Evolutionary conservation across 2,113 vertebrate species (phyloP), one percentile per base, ranked within the genome.

Genomic region (Hippocampus barbouri): DNA sequence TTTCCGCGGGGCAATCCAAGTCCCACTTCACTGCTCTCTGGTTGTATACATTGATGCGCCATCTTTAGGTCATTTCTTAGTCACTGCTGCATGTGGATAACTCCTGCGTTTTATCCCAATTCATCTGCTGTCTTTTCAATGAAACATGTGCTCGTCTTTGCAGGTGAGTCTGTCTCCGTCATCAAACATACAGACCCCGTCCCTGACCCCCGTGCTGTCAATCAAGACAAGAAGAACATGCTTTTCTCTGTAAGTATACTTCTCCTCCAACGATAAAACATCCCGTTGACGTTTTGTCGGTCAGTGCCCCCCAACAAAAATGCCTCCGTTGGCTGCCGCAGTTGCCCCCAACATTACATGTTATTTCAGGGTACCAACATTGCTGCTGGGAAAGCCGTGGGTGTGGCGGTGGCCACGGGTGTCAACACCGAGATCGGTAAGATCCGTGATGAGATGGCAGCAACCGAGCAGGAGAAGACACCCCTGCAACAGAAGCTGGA

Each of bases 161-260:
- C 72, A 98, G 97, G 97, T 75, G 97, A 99, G 83, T 98, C 97
- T 30, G 92, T 99, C 20, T 99, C 97, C 9, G 94, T 99, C 76
- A 98, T 99, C 82, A 99, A 99, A 85, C 97, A 99, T 89, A 98
- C 97, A 0, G 97, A 99, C 84, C 97, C 97, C 1, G 97, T 99
- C 43, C 97, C 97, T 27, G 97, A 99, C 88, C 97, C 96, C 18
- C 95, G 97, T 23, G 97, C 97, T 45, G 97, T 99, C 68, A 99
- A 99, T 85, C 97, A 99, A 76, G 97, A 99, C 89, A 99, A 99
- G 85, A 99, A 99, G 93, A 99, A 99, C 87, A 98, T 98, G 97
- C 94, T 99, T 34, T 98, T 99, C 87, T 98, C 96, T 83, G 97
- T 99, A 86, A 95, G 96, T 61, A 89, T 87, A 0, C 90, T 90